These are phyloP conservation scores for Schlechtendalia chinensis DNA, from an alignment of 1,140 invertebrate genomes.

Conservation along the genomic window DNA sequence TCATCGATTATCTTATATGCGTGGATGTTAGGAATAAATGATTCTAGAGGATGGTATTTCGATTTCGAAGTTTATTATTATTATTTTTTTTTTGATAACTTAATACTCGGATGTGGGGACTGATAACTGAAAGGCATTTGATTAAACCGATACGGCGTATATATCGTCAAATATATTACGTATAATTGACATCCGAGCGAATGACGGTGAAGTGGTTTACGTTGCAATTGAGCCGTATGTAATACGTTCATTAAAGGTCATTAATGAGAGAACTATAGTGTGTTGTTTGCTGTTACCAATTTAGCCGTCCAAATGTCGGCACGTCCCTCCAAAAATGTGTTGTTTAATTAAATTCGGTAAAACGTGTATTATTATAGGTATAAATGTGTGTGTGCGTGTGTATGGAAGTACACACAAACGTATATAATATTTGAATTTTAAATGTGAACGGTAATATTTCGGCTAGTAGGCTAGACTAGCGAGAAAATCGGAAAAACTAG, in stretches of 20 bases:
- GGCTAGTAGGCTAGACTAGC: neutral
- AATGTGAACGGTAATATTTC: neutral
- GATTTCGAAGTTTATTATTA: too few relatives aligned
- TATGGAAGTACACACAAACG: too few relatives aligned
- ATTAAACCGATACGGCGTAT: neutral
- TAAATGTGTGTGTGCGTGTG: neutral
- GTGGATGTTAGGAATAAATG: too few relatives aligned
- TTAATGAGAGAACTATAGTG: conserved; percentile 1
- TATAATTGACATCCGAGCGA: conserved; percentile 12
- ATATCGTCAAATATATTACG: neutral
- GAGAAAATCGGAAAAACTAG: neutral
- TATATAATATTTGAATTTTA: neutral
- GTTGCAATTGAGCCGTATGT: neutral
- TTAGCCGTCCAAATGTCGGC: neutral
- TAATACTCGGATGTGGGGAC: too few relatives aligned
- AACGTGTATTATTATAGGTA: neutral
- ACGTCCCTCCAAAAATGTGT: neutral
- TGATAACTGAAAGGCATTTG: neutral
- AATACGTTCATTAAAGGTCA: neutral
- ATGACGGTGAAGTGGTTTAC: neutral
- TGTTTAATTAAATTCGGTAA: neutral
- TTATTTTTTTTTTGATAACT: too few relatives aligned
- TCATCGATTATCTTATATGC: too few relatives aligned
- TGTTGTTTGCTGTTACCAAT: neutral
- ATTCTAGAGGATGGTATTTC: too few relatives aligned